phyloP scores from a whole-genome alignment of 2,113 vertebrate genomes.

The Chaetodon auriga region DNA sequence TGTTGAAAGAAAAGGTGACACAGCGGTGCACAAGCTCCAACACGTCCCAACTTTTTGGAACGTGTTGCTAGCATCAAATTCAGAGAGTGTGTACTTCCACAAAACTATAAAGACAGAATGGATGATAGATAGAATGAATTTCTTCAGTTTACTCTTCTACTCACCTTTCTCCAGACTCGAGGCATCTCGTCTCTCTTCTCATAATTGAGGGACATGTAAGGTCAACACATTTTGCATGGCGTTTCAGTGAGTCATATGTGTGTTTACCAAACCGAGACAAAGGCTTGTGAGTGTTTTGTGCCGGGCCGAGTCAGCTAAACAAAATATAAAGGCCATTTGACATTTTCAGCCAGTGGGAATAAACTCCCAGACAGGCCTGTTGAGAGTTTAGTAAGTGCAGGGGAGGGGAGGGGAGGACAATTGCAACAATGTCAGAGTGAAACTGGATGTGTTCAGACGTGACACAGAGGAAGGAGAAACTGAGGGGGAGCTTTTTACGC shows the following conservation, averaged over 20 bases:
- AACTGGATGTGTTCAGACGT: slow-evolving; percentile 42
- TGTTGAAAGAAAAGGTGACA: too few species aligned
- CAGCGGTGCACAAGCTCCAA: too few species aligned
- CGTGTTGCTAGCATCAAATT: too few species aligned
- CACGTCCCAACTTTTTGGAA: too few species aligned
- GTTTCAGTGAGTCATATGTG: neutral
- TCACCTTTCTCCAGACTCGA: too few species aligned
- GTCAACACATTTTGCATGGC: neutral
- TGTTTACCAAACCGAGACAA: neutral
- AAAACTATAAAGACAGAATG: too few species aligned
- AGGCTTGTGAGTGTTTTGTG: neutral
- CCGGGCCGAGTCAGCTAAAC: neutral
- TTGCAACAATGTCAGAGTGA: slow-evolving; percentile 1
- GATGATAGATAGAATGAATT: too few species aligned
- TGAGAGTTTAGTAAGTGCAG: neutral
- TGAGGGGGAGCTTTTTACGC: neutral
- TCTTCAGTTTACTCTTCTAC: too few species aligned
- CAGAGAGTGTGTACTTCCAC: too few species aligned
- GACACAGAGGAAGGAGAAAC: neutral
- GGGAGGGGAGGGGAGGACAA: neutral
- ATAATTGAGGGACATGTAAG: neutral
- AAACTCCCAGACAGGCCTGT: neutral
- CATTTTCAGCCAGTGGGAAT: slow-evolving; percentile 2
- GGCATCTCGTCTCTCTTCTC: too few species aligned
- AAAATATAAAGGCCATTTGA: slow-evolving; percentile 10